Base-by-base conservation (phyloP, 92 coral and sea anemone genomes). In the Epizoanthus rinbou region DNA sequence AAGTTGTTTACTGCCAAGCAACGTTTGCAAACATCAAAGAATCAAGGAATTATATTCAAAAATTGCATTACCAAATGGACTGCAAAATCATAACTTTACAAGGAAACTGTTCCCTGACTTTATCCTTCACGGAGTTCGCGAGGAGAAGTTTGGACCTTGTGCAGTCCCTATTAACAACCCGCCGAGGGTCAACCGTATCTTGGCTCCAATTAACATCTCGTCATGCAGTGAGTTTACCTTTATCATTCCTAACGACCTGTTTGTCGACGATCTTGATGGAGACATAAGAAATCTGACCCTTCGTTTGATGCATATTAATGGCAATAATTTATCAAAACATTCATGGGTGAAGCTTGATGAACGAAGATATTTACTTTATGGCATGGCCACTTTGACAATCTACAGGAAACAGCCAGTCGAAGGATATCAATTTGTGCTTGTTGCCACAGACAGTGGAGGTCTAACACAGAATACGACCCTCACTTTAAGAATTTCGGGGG, bases 381-480 rank as follows among this genome's bases (percentile, higher is more conserved):
- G 85, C 19, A 17, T 86, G 33, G 75, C 89, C 21, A 79, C 85
- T 56, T 24, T 65, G 14, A 31, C 41, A 16, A 47, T 63, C 50
- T 76, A 70, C 31, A 72, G 69, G 69, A 37, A 47, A 45, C 89
- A 86, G 37, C 89, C 89, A 7, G 39, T 24, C 17, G 85, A 58
- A 47, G 89, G 89, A 22, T 86, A 86, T 56, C 69, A 59, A 37
- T 69, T 80, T 25, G 28, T 69, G 7, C 56, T 86, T 63, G 81
- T 80, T 80, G 89, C 89, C 37, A 86, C 69, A 23, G 89, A 86
- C 43, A 80, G 73, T 63, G 79, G 84, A 18, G 79, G 85, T 28
- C 43, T 65, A 28, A 59, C 24, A 24, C 80, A 71, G 33, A 86
- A 86, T 28, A 57, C 89, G 8, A 58, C 89, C 21, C 5, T 60